Conservation (phyloP, 2,113 vertebrate genomes). For the Benitochromis conjunctus region DNA sequence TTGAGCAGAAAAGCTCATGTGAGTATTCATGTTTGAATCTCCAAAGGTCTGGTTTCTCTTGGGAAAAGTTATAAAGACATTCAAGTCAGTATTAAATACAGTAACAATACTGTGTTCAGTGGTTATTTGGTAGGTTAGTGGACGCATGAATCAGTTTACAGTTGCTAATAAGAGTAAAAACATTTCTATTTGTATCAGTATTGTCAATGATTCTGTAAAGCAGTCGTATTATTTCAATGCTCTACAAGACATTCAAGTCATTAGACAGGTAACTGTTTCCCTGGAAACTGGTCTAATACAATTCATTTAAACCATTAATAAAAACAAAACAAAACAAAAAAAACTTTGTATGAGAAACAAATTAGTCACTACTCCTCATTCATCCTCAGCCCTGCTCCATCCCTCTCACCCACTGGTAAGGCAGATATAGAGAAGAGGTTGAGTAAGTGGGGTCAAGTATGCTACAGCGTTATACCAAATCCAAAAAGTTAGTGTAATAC, state of each 20-base stretch:
- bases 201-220: rapidly evolving
- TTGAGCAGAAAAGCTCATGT: conserved; percentile 32
- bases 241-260: not conserved
- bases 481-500: not conserved
- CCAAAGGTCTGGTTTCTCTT: not conserved
- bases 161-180: not conserved
- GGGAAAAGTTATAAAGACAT: not conserved
- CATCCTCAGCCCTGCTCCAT: rapidly evolving
- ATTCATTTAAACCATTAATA: not conserved
- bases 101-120: not conserved
- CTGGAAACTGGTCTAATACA: not conserved
- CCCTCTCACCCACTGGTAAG: not conserved
- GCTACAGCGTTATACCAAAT: not conserved
- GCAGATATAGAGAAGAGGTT: rapidly evolving
- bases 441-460: not conserved
- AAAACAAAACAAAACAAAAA: not conserved
- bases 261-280: not conserved
- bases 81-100: not conserved
- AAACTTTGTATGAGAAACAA: rapidly evolving
- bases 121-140: not conserved
- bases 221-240: not conserved
- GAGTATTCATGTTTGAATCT: rapidly evolving
- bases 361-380: not conserved
- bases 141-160: not conserved
- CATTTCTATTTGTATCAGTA: not conserved